A percentile compares a stretch with the other conserved stretches of the same genome.
Conservation (phyloP, 2,888 invertebrate genomes). For the Agonopterix arenella region DNA sequence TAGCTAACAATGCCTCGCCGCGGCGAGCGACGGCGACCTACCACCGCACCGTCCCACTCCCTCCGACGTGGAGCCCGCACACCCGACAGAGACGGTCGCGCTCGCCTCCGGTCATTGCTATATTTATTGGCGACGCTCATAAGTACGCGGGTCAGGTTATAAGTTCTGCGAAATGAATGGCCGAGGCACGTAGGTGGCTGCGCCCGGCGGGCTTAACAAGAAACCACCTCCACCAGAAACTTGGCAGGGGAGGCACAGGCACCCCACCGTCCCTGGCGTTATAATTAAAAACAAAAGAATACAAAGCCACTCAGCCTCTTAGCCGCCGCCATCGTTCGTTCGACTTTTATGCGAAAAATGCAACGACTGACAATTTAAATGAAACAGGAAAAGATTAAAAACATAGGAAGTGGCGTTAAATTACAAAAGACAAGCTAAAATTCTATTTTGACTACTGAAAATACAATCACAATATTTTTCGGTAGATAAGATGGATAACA, state of each 20-base stretch:
- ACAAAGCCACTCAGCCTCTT: conserved; percentile 71
- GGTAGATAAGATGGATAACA: too few relatives aligned
- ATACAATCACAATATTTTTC: too few relatives aligned
- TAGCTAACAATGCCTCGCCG: conserved; percentile 74
- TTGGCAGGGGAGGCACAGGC: conserved; percentile 47
- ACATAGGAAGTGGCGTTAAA: too few relatives aligned
- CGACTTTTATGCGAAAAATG: conserved; percentile 64
- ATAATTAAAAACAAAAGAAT: conserved; percentile 77
- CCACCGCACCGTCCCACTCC: conserved; percentile 51
- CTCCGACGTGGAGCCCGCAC: conserved; percentile 21
- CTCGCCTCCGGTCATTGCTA: conserved; percentile 71
- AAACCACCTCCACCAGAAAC: conserved; percentile 69
- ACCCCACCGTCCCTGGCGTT: conserved; percentile 55
- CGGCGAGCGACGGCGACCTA: conserved; percentile 42
- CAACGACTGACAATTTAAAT: conserved; percentile 54
- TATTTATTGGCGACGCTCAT: conserved; percentile 77
- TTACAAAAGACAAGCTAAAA: too few relatives aligned
- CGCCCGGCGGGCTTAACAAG: conserved; percentile 54
- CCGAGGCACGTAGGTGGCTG: conserved; percentile 72
- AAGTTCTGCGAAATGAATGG: conserved; percentile 75
- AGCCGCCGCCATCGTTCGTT: conserved; percentile 46
- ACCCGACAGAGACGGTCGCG: conserved; percentile 52
- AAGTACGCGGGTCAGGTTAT: conserved; percentile 77
- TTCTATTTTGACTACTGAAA: too few relatives aligned
- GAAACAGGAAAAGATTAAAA: conserved; percentile 8